phyloP scores from a whole-genome alignment of 2,113 vertebrate genomes.

The Scortum barcoo region DNA sequence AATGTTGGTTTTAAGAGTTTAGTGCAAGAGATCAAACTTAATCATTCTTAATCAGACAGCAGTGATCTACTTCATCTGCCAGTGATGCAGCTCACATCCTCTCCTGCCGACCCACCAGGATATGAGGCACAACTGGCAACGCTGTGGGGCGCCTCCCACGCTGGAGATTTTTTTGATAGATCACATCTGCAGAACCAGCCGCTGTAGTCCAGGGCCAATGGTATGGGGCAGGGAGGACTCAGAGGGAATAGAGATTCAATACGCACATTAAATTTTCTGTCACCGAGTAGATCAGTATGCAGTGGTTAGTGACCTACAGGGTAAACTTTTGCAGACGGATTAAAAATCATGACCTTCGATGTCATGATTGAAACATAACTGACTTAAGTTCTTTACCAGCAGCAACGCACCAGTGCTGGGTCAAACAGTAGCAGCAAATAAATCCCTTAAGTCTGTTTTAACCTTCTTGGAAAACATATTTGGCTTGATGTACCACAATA shows the following conservation, averaged over 20 bases:
- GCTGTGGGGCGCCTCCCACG: not conserved
- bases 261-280: conserved; percentile 36
- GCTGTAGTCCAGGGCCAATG: conserved; percentile 20
- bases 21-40: conserved; percentile 24
- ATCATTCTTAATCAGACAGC: conserved; percentile 35
- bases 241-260: conserved; percentile 24
- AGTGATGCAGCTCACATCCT: conserved; percentile 34
- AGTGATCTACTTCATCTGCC: conserved; percentile 33
- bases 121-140: conserved; percentile 32
- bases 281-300: conserved; percentile 32
- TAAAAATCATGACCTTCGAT: conserved; percentile 27
- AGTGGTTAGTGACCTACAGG: conserved; percentile 8
- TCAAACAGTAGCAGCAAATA: not conserved
- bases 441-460: conserved; percentile 9
- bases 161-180: conserved; percentile 44
- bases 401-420: not conserved
- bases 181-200: conserved; percentile 58
- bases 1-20: conserved; percentile 12
- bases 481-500: not conserved
- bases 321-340: conserved; percentile 52
- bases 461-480: conserved; percentile 5
- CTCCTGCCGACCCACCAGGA: conserved; percentile 22
- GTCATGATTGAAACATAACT: conserved; percentile 30
- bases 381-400: conserved; percentile 23
- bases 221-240: conserved; percentile 1